A percentile compares a stretch with the other conserved stretches of the same genome.
Evolutionary conservation across 2,113 vertebrate species (phyloP).

Genomic region (Neodontobutis hainanensis): DNA sequence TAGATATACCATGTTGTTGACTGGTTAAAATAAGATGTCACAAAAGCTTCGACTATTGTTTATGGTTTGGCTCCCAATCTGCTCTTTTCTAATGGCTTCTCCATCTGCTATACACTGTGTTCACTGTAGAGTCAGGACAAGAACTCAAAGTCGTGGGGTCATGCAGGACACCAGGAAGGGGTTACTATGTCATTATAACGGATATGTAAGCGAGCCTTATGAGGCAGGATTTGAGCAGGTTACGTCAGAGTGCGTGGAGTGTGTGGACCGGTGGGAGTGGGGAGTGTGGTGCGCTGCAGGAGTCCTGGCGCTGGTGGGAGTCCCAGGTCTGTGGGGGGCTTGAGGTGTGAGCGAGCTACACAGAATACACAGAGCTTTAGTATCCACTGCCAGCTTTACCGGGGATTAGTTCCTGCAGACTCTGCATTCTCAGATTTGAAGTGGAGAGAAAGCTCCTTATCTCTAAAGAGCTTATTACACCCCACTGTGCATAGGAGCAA

Average conservation of each 20-base stretch:
- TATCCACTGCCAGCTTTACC: constrained; percentile 80
- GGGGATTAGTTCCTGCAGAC: constrained; percentile 83
- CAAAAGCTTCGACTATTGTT: constrained; percentile 56
- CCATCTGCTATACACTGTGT: constrained; percentile 53
- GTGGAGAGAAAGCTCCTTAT: constrained; percentile 82
- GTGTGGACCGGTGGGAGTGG: constrained; percentile 50
- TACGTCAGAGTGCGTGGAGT: constrained; percentile 43
- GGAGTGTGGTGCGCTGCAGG: constrained; percentile 52
- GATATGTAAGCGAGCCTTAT: constrained; percentile 47
- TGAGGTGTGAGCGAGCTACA: constrained; percentile 65
- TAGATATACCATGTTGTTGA: constrained; percentile 22
- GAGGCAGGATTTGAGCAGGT: constrained; percentile 32
- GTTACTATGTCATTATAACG: constrained; percentile 11
- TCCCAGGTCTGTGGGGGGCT: constrained; percentile 54
- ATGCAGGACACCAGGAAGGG: constrained; percentile 8
- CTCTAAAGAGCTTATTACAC: constrained; percentile 80
- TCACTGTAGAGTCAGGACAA: constrained; percentile 3
- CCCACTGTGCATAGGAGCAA: constrained; percentile 70
- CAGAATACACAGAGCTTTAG: constrained; percentile 65
- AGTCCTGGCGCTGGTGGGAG: constrained; percentile 48
- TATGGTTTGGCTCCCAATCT: constrained; percentile 61
- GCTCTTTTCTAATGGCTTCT: constrained; percentile 40
- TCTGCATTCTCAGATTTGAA: constrained; percentile 82
- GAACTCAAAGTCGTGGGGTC: constrained; percentile 18
- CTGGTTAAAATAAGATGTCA: constrained; percentile 31